phyloP scores from a whole-genome alignment of 2,888 invertebrate species.

The Rhagophthalmus giganteus region DNA sequence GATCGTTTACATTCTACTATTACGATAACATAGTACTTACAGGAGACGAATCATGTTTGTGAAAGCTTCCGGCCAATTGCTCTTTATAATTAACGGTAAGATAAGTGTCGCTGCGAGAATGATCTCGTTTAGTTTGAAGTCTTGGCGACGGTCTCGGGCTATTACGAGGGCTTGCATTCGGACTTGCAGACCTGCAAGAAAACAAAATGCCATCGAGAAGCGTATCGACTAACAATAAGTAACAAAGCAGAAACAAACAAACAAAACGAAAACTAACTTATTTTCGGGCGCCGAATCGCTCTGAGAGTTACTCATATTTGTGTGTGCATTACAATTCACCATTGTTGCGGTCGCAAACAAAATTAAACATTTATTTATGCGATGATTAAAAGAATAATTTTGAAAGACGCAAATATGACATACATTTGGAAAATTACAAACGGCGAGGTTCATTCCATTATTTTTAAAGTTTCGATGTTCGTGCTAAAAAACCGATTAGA shows the following conservation, averaged over 20 bases:
- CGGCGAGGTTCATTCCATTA: slow-evolving; percentile 8
- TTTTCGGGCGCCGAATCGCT: slow-evolving; percentile 16
- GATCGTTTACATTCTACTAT: background rate
- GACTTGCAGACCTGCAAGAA: slow-evolving; percentile 47
- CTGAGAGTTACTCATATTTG: slow-evolving; percentile 19
- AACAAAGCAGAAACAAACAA: background rate
- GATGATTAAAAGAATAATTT: slow-evolving; percentile 3
- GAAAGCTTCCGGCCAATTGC: slow-evolving; percentile 12
- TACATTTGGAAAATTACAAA: slow-evolving; percentile 9
- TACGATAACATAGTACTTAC: slow-evolving; percentile 16
- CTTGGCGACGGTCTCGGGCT: slow-evolving; percentile 61
- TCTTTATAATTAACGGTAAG: slow-evolving; percentile 29
- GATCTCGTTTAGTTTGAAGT: slow-evolving; percentile 49
- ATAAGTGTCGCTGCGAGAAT: slow-evolving; percentile 45
- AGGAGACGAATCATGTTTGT: slow-evolving; percentile 26
- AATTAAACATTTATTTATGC: slow-evolving; percentile 4
- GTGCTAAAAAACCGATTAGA: background rate
- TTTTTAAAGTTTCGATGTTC: slow-evolving; percentile 13
- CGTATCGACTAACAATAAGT: background rate
- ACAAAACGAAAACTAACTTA: slow-evolving; percentile 15
- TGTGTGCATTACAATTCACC: slow-evolving; percentile 18
- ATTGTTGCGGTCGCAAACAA: slow-evolving; percentile 14
- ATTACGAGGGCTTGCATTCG: slow-evolving; percentile 55
- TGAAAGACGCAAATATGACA: slow-evolving; percentile 6
- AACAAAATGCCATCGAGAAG: background rate